Evolutionary conservation across 2,888 invertebrate genomes (phyloP).

Genomic region (Brachypterus glaber): DNA sequence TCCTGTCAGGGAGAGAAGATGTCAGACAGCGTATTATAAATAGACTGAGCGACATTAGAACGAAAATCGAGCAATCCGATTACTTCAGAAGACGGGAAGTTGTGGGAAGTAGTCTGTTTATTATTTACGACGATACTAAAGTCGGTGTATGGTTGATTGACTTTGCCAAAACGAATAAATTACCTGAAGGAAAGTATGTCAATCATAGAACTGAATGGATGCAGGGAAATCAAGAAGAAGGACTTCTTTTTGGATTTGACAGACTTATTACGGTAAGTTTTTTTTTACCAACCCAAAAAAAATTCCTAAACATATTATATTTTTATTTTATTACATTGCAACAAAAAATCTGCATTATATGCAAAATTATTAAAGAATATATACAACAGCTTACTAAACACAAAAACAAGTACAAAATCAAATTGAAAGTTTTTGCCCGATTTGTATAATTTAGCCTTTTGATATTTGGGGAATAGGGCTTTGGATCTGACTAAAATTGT

Average conservation of each 20-base stretch:
- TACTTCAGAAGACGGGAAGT: constrained; percentile 86
- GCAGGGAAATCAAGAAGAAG: constrained; percentile 95
- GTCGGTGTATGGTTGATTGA: constrained; percentile 95
- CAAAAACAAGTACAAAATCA: no score
- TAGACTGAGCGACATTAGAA: constrained; percentile 67
- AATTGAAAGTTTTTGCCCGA: no score
- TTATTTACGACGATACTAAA: constrained; percentile 81
- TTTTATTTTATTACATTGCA: no score
- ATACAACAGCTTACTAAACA: no score
- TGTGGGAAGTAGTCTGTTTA: constrained; percentile 86
- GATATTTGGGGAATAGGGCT: no score
- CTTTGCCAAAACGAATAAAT: constrained; percentile 82
- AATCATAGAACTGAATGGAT: constrained; percentile 77
- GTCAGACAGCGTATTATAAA: constrained; percentile 59
- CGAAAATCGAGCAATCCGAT: constrained; percentile 70
- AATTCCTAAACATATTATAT: no score
- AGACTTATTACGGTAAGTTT: constrained; percentile 67
- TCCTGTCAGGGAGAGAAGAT: constrained; percentile 57
- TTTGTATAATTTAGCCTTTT: no score
- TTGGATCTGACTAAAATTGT: no score
- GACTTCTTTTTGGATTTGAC: constrained; percentile 86
- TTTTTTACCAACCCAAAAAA: constrained; percentile 5
- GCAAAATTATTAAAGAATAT: no score
- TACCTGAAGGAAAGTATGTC: constrained; percentile 60
- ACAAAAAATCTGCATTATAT: no score